Percentiles rank a stretch among this genome's conserved stretches.
phyloP scores from a whole-genome alignment of 2,888 invertebrate species.

The Acanthoscelides obtectus region DNA sequence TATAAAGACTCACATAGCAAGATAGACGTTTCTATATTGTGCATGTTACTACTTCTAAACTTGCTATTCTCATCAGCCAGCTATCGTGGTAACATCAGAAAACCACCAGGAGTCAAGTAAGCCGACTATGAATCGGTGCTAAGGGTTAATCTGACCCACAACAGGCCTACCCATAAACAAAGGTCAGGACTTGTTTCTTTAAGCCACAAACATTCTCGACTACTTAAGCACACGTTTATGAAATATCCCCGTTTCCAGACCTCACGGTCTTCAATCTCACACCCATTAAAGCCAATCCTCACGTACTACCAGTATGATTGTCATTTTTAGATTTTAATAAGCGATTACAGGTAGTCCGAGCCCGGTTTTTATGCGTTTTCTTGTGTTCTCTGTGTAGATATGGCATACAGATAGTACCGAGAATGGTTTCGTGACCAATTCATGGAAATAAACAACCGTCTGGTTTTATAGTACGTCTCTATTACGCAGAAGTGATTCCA shows the following conservation, averaged over 20 bases:
- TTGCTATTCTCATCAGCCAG: no score
- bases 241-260: not conserved
- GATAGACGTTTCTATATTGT: no score
- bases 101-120: no score
- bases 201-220: not conserved
- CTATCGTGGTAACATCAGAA: no score
- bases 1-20: no score
- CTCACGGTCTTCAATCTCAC: not conserved
- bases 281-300: not conserved
- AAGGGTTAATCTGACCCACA: no score
- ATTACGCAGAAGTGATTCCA: not conserved
- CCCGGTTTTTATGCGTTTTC: not conserved
- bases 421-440: not conserved
- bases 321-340: not conserved
- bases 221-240: not conserved
- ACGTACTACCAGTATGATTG: not conserved
- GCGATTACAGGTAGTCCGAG: not conserved
- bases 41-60: no score
- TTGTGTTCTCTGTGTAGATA: not conserved
- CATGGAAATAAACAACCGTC: not conserved
- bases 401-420: not conserved
- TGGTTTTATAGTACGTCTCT: not conserved
- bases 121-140: no score
- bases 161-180: not conserved
- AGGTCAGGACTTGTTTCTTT: not conserved